Conservation (phyloP, 2,888 invertebrate genomes). For the Baccha elongata region DNA sequence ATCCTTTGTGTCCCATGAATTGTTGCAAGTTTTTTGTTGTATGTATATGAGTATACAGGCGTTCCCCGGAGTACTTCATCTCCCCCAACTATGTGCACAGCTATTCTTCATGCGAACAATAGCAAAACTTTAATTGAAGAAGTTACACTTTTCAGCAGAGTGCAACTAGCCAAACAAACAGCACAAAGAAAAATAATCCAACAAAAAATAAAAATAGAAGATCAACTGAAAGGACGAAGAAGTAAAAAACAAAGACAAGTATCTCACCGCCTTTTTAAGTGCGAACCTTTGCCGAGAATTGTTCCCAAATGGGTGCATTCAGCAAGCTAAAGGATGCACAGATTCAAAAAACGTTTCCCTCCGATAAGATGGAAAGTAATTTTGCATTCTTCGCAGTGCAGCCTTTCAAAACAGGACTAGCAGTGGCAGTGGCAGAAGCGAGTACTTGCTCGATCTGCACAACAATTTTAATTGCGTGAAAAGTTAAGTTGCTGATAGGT, state of each 20-base stretch:
- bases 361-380: slow-evolving; percentile 72
- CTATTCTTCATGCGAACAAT: slow-evolving; percentile 70
- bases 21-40: slow-evolving; percentile 38
- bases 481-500: slow-evolving; percentile 71
- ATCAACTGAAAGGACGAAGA: slow-evolving; percentile 14
- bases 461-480: slow-evolving; percentile 73
- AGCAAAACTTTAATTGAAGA: slow-evolving; percentile 73
- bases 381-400: slow-evolving; percentile 67
- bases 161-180: slow-evolving; percentile 73
- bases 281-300: slow-evolving; percentile 58
- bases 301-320: slow-evolving; percentile 49
- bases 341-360: slow-evolving; percentile 64
- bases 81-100: not conserved
- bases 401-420: not conserved
- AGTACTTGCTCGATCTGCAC: slow-evolving; percentile 30
- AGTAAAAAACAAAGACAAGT: slow-evolving; percentile 49
- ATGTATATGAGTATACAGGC: not conserved
- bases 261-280: slow-evolving; percentile 71
- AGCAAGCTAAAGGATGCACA: slow-evolving; percentile 23
- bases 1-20: slow-evolving; percentile 65
- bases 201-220: not conserved
- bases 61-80: slow-evolving; percentile 14
- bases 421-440: not conserved
- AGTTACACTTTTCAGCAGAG: slow-evolving; percentile 71
- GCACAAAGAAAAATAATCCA: slow-evolving; percentile 8